These are phyloP conservation scores for Genyomyrus donnyi DNA, from an alignment of 2,113 vertebrate species.

Conservation along the genomic window DNA sequence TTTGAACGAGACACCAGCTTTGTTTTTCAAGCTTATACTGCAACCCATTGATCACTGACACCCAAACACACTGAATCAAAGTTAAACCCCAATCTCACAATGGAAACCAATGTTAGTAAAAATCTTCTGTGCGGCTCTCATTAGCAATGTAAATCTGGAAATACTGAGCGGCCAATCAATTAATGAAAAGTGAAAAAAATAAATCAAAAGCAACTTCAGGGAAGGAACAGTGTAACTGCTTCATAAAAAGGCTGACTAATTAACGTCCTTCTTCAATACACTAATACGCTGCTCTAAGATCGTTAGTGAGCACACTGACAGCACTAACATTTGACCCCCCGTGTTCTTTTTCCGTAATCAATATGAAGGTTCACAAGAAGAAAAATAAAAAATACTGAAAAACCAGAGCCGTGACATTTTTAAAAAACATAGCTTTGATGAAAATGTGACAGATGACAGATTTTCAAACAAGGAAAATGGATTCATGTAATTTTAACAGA, in stretches of 20 bases:
- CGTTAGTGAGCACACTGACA: background rate
- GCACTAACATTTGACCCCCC: background rate
- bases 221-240: background rate
- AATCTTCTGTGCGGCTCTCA: background rate
- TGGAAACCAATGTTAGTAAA: background rate
- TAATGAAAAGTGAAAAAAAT: background rate
- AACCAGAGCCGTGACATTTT: background rate
- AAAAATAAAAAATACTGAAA: background rate
- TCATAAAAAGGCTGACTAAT: background rate
- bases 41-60: background rate
- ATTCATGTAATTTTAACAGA: background rate
- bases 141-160: background rate
- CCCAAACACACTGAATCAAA: background rate
- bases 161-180: background rate
- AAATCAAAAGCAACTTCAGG: background rate
- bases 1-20: background rate
- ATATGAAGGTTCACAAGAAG: background rate
- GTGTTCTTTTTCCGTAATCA: background rate
- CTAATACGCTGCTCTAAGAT: background rate
- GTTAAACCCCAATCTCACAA: background rate
- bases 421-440: background rate
- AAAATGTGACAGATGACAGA: background rate
- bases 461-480: background rate
- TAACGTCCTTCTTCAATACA: background rate
- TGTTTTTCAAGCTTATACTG: background rate